Evolutionary conservation across 2,888 invertebrate species (phyloP).

Genomic region (Chironomus tentans): DNA sequence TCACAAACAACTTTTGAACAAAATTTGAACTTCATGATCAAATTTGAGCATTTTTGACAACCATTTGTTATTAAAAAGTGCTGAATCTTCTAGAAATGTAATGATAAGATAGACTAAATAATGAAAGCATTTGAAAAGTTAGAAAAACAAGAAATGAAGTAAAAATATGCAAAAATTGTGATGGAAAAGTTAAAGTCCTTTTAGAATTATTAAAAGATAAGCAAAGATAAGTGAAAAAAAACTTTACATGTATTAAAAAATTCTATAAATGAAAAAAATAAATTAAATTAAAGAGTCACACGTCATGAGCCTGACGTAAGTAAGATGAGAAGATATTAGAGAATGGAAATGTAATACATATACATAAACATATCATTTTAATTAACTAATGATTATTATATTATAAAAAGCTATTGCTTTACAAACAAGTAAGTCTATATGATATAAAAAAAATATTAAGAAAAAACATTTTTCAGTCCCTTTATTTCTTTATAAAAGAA

Average conservation of each 20-base stretch:
- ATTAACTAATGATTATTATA: too few relatives aligned
- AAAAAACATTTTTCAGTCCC: neutral
- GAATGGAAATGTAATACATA: neutral
- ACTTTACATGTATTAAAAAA: too few relatives aligned
- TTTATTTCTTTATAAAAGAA: neutral
- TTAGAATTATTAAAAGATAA: neutral
- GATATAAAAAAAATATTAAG: neutral
- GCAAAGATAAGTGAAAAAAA: neutral
- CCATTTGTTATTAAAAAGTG: too few relatives aligned
- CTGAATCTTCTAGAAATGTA: too few relatives aligned
- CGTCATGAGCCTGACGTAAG: neutral
- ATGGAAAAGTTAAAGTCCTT: neutral
- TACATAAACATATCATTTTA: neutral
- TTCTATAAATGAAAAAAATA: neutral
- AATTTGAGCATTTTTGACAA: too few relatives aligned
- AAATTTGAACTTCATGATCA: too few relatives aligned
- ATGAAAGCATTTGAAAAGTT: neutral
- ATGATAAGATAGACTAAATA: too few relatives aligned
- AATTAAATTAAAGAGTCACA: neutral
- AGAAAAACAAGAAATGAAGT: neutral
- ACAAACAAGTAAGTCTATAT: neutral
- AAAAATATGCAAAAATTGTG: neutral
- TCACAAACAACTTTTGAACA: too few relatives aligned
- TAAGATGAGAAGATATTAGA: neutral
- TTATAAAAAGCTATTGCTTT: neutral